Percentiles rank a stretch among this genome's conserved stretches.
phyloP scores from a whole-genome alignment of 2,888 invertebrate genomes.

The Copidosoma aretas region DNA sequence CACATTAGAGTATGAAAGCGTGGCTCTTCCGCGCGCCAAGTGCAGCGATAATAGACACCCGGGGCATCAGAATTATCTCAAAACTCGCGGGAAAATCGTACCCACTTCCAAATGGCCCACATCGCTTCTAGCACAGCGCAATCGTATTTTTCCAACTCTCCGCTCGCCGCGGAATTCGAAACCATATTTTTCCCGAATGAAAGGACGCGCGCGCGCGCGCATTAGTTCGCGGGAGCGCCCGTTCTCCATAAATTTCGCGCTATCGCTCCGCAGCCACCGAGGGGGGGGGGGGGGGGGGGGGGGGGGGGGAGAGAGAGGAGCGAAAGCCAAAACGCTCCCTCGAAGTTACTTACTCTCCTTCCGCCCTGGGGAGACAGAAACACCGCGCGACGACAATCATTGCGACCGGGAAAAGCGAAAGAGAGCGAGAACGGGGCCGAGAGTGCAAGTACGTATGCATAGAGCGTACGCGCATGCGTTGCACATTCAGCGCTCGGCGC shows the following conservation, averaged over 20 bases:
- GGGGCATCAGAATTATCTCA: too few relatives aligned
- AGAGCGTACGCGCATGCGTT: background rate
- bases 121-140: background rate
- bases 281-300: too few relatives aligned
- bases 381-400: constrained; percentile 2
- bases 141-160: background rate
- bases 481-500: background rate
- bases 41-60: too few relatives aligned
- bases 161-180: too few relatives aligned
- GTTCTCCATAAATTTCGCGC: constrained; percentile 25
- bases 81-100: too few relatives aligned
- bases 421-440: too few relatives aligned
- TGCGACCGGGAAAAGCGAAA: background rate
- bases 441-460: too few relatives aligned
- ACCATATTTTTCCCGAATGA: too few relatives aligned
- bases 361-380: constrained; percentile 20
- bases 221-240: background rate
- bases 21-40: too few relatives aligned
- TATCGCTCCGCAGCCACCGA: constrained; percentile 1
- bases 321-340: background rate
- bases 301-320: background rate
- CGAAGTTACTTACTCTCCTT: constrained; percentile 30
- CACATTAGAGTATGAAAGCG: too few relatives aligned
- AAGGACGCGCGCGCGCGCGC: too few relatives aligned
- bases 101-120: too few relatives aligned